phyloP scores from a whole-genome alignment of 2,113 vertebrate genomes.

The Cromileptes altivelis region DNA sequence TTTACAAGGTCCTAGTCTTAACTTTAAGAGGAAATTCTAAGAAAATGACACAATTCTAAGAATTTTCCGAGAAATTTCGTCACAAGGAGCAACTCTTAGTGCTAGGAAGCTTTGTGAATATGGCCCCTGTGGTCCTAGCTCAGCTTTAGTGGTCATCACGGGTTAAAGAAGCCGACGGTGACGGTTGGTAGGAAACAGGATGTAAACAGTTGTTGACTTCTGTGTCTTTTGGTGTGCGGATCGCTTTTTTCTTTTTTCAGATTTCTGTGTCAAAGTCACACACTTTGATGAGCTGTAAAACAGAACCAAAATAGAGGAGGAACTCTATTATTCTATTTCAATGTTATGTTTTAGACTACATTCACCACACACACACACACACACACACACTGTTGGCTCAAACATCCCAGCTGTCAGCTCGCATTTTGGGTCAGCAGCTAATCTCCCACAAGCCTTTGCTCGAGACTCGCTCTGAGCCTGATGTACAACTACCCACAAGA shows the following conservation, averaged over 20 bases:
- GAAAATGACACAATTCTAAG: no score
- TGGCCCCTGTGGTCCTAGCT: no score
- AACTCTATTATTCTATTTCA: neutral
- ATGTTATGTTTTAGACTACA: neutral
- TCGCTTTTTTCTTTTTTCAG: no score
- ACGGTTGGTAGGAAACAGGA: neutral
- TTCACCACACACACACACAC: neutral
- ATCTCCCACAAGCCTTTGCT: slow-evolving; percentile 65
- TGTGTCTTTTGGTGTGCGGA: no score
- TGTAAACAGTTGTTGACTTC: neutral
- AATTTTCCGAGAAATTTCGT: no score
- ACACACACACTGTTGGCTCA: neutral
- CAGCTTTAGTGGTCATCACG: no score
- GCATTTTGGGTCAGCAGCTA: slow-evolving; percentile 60
- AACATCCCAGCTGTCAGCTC: slow-evolving; percentile 62
- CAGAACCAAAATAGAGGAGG: neutral
- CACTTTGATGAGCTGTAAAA: neutral
- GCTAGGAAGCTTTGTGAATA: no score
- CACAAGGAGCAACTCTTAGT: no score
- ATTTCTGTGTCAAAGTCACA: neutral
- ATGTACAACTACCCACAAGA: slow-evolving; percentile 53
- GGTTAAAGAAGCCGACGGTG: no score
- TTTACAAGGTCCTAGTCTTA: no score
- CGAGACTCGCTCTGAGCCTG: slow-evolving; percentile 39
- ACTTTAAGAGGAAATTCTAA: no score